Evolutionary conservation across 2,888 invertebrate genomes (phyloP).

Genomic region (Aspidiotus destructor): DNA sequence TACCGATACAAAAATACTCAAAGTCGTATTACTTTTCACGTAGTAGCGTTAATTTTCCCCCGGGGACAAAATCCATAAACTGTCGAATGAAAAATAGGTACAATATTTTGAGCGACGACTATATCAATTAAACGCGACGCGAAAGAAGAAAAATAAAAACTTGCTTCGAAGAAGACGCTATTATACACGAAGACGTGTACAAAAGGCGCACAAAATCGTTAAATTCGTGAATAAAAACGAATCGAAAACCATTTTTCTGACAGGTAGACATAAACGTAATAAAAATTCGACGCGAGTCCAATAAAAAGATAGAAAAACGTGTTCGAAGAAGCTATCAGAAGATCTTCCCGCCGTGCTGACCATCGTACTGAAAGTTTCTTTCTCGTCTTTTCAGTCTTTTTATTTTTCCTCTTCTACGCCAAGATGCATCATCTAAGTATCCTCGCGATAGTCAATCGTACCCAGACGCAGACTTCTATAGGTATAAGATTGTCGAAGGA

Average conservation of each 20-base stretch:
- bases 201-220: conserved; percentile 17
- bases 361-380: conserved; percentile 8
- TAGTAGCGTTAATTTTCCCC: not conserved
- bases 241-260: conserved; percentile 30
- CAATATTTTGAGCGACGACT: conserved; percentile 9
- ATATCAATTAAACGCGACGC: conserved; percentile 11
- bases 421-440: too few relatives aligned
- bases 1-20: not conserved
- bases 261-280: conserved; percentile 13
- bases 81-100: not conserved
- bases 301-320: conserved; percentile 28
- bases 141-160: conserved; percentile 8
- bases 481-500: too few relatives aligned
- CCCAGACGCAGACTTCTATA: too few relatives aligned
- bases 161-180: conserved; percentile 3
- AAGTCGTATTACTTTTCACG: not conserved
- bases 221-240: conserved; percentile 25
- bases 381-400: conserved; percentile 9
- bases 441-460: too few relatives aligned
- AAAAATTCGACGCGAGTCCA: conserved; percentile 22
- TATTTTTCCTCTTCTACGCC: not conserved
- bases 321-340: conserved; percentile 28
- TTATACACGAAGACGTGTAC: not conserved
- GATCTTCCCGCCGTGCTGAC: conserved; percentile 18
- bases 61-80: not conserved